Evolutionary conservation across 1,140 invertebrate species (phyloP).

Genomic region (Pachypeltis micranthus): DNA sequence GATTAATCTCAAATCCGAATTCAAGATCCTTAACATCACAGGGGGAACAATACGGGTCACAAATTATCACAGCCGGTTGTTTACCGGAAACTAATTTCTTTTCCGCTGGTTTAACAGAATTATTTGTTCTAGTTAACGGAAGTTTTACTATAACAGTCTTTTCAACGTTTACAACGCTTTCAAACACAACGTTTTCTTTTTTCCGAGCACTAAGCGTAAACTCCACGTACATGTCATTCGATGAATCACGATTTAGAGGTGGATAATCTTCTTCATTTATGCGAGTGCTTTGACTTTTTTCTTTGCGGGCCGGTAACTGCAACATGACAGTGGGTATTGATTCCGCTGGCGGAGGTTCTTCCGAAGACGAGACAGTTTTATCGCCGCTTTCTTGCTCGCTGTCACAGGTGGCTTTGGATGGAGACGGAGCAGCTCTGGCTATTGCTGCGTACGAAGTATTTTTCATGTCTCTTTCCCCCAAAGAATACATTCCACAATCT

Average conservation of each 20-base stretch:
- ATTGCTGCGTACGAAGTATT: constrained; percentile 61
- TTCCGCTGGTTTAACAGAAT: background rate
- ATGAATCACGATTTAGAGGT: background rate
- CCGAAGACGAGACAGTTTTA: background rate
- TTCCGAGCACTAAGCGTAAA: constrained; percentile 18
- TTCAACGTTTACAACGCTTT: constrained; percentile 18
- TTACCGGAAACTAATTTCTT: constrained; percentile 6
- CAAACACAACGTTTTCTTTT: constrained; percentile 12
- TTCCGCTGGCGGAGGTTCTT: background rate
- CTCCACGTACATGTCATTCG: constrained; percentile 21
- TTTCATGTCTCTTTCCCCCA: constrained; percentile 17
- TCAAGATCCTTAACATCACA: constrained; percentile 17
- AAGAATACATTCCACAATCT: constrained; percentile 23
- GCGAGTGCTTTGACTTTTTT: background rate
- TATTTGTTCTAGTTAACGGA: constrained; percentile 1
- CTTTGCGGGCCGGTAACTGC: constrained; percentile 10
- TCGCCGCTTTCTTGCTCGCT: background rate
- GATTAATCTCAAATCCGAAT: constrained; percentile 27
- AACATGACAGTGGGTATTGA: constrained; percentile 18
- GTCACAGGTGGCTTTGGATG: background rate
- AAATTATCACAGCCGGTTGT: constrained; percentile 25
- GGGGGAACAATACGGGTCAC: constrained; percentile 11
- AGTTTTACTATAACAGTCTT: constrained; percentile 24
- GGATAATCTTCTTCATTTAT: constrained; percentile 5
- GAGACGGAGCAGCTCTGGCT: constrained; percentile 31